Evolutionary conservation across 2,888 invertebrate species (phyloP), one percentile per base, ranked within the genome.

Genomic region (Tetanocera ferruginea): DNA sequence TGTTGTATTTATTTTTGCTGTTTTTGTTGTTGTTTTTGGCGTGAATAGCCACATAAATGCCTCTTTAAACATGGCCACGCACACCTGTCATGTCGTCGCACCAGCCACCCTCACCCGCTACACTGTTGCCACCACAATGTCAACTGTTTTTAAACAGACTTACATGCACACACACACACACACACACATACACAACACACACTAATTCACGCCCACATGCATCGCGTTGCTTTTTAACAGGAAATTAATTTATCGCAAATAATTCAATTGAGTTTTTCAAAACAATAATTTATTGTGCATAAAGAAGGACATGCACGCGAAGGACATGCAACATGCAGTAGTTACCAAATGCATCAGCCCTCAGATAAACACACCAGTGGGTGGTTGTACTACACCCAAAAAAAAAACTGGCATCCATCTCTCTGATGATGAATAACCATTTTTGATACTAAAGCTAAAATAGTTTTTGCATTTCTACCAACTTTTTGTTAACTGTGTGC

Each of bases 171-270:
- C 64, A 70, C 34, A 52, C 70, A 37, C 25, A 70, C 28, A 31
- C 52, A 28, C 74, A 57, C 31, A 55, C 31, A 25, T 4, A n/a
- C 52, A 5, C 17, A 25, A n/a, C 52, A 5, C 17, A 25, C 70
- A 25, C 62, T 14, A 66, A 43, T 43, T 43, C 43, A 43, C 43
- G 43, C 43, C 43, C 43, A 43, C 43, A 34, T 19, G 67, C 69
- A n/a, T n/a, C 23, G 67, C 34, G 51, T 37, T 52, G 79, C 81
- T 78, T 81, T 80, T 81, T 77, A 84, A 82, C 80, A 80, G 80
- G 83, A 84, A 85, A 84, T 84, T 85, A 85, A 84, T 85, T 85
- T 84, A 84, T 83, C 82, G 84, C 83, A 84, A 84, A 83, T 84
- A 85, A 84, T 85, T 85, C 84, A 85, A 84, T 85, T 82, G 83